Evolutionary conservation across 1,140 invertebrate species (phyloP), one percentile per base, ranked within the genome.

Genomic region (Cepaea nemoralis): DNA sequence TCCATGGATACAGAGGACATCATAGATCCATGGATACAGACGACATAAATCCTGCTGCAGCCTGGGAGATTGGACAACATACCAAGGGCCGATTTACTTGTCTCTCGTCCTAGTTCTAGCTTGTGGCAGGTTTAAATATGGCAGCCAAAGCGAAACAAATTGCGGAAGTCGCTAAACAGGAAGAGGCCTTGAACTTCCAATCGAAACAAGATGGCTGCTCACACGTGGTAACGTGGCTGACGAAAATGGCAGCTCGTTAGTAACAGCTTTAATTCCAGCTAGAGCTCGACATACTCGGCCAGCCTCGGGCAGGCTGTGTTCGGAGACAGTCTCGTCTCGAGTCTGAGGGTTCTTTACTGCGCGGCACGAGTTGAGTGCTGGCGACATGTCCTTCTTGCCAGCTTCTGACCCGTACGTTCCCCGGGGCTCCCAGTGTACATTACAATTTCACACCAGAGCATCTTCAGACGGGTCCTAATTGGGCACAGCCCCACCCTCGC

Each of bases 381-480:
- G 59, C 33, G 59, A 63, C 59, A 63, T 31, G 59, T 63, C 59
- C 59, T 63, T 10, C 27, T 31, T 31, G 6, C 27, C 27, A 8
- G 6, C n/a, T 27, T 31, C n/a, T 63, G 27, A 27, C 59, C 59
- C 6, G n/a, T 14, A 31, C 10, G 10, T 31, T 10, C 59, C 59
- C 59, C 2, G 33, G 59, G 27, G 59, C n/a, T 31, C 0, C 22
- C 8, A 63, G 59, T 63, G 59, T 63, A 63, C 59, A 27, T 63
- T 63, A 63, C 59, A 63, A 31, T 63, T 63, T 63, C 59, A 63
- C 59, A 63, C 59, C 27, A 63, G 59, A 31, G 16, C 27, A 63
- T 63, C 59, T 63, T 63, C 10, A 63, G 59, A 63, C 59, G 3
- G 59, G 27, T 31, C n/a, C 59, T 63, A 63, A 63, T 63, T 63